Evolutionary conservation across 2,888 invertebrate species (phyloP).

Genomic region (Ectropis crepuscularia): DNA sequence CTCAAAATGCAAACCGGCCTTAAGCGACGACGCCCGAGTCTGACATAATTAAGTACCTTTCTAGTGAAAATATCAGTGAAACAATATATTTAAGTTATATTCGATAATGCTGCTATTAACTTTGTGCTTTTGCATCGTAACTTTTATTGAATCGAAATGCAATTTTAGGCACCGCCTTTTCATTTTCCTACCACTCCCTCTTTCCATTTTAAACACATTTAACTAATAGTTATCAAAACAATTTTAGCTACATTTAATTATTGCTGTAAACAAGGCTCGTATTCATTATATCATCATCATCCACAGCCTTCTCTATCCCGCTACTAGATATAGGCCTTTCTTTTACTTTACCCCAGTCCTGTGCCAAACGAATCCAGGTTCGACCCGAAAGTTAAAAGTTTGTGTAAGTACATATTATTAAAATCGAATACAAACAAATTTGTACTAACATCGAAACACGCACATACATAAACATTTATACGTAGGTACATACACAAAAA

Average conservation of each 20-base stretch:
- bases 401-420: conserved; percentile 16
- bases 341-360: no score
- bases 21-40: background rate
- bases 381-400: background rate
- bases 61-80: conserved; percentile 20
- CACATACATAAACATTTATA: conserved; percentile 9
- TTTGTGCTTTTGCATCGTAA: conserved; percentile 35
- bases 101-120: conserved; percentile 30
- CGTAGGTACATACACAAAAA: conserved; percentile 4
- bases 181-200: background rate
- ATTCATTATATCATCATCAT: background rate
- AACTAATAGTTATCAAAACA: conserved; percentile 2
- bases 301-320: background rate
- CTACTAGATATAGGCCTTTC: background rate
- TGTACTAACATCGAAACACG: conserved; percentile 24
- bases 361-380: background rate
- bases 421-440: conserved; percentile 6
- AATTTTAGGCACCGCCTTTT: conserved; percentile 8
- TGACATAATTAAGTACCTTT: background rate
- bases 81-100: conserved; percentile 34
- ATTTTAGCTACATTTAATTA: conserved; percentile 14
- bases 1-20: no score
- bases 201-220: background rate
- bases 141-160: conserved; percentile 19
- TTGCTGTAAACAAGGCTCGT: conserved; percentile 18